Conservation (phyloP, 2,113 vertebrate species). For the Oreamnos americanus region DNA sequence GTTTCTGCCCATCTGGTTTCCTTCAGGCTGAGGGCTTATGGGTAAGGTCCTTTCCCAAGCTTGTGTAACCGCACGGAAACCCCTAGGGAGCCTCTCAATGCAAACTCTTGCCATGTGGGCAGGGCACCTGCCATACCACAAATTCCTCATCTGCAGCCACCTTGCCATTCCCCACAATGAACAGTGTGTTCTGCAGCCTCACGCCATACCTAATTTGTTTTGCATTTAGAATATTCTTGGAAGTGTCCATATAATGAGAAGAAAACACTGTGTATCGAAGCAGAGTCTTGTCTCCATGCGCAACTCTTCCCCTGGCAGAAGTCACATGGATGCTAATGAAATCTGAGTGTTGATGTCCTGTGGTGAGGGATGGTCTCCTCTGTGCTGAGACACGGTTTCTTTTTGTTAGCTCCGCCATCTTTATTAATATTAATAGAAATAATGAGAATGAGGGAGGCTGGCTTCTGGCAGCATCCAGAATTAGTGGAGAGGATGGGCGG, state of each 20-base stretch:
- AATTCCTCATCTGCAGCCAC: conserved; percentile 3
- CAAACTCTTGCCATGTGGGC: background rate
- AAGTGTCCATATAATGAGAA: conserved; percentile 56
- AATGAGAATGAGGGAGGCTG: conserved; percentile 36
- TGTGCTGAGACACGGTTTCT: conserved; percentile 39
- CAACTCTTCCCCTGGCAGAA: conserved; percentile 17
- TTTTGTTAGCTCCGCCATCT: conserved; percentile 44
- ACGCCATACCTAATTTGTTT: background rate
- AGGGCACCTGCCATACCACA: background rate
- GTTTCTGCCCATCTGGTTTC: conserved; percentile 24
- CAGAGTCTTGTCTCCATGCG: background rate
- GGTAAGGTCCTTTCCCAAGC: background rate
- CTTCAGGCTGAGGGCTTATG: background rate
- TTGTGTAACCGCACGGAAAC: background rate
- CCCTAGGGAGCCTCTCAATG: background rate
- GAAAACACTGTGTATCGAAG: conserved; percentile 19
- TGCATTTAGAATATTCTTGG: conserved; percentile 59
- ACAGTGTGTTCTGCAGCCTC: background rate
- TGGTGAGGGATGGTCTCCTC: background rate
- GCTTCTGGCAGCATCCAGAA: conserved; percentile 44
- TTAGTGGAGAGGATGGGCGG: background rate
- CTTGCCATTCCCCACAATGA: conserved; percentile 33
- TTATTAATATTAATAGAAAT: conserved; percentile 64
- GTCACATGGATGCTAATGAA: conserved; percentile 54
- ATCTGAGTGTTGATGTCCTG: background rate